These are phyloP conservation scores for Gambusia holbrooki DNA, from an alignment of 2,113 vertebrate genomes.

Conservation along the genomic window DNA sequence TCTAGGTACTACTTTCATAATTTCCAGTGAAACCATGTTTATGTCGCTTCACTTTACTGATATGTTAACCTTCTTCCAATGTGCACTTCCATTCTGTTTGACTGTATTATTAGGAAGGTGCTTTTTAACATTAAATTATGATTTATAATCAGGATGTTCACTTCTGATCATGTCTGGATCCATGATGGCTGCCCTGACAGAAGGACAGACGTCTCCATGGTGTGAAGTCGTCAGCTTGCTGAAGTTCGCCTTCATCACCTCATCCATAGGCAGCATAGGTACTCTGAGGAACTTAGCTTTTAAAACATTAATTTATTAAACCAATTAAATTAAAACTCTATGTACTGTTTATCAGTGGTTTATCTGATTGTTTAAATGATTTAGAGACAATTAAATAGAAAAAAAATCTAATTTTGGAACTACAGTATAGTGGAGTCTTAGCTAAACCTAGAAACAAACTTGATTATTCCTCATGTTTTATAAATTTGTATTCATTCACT, in stretches of 20 bases:
- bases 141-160: constrained; percentile 65
- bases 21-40: neutral
- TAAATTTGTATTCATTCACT: too few species aligned
- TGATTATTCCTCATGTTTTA: too few species aligned
- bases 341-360: too few species aligned
- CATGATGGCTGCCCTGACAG: constrained; percentile 70
- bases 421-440: too few species aligned
- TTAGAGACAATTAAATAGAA: too few species aligned
- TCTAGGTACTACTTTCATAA: constrained; percentile 57
- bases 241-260: constrained; percentile 81
- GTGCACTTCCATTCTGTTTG: neutral
- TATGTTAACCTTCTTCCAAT: neutral
- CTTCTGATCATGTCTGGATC: constrained; percentile 75
- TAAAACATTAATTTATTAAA: neutral
- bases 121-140: neutral
- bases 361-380: too few species aligned
- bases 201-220: constrained; percentile 79
- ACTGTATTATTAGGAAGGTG: neutral
- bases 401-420: too few species aligned
- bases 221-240: constrained; percentile 80
- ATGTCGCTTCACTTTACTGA: neutral
- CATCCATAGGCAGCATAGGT: constrained; percentile 81
- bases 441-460: too few species aligned
- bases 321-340: too few species aligned
- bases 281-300: neutral